Conservation (phyloP, 2,888 invertebrate genomes). For the Neoitamus cyanurus region DNA sequence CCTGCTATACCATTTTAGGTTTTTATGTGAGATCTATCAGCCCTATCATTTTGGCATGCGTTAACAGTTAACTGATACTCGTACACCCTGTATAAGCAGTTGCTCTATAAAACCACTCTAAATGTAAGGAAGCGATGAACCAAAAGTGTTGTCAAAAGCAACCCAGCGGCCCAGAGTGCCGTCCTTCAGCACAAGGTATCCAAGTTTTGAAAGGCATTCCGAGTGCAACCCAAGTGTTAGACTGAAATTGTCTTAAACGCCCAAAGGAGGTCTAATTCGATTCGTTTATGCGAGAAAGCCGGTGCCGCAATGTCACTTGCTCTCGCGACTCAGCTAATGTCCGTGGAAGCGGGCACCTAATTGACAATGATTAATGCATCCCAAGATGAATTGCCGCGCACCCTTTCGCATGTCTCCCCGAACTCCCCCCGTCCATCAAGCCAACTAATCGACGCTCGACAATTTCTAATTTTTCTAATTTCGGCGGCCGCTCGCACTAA, state of each 20-base stretch:
- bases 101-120: too few relatives aligned
- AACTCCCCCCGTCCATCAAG: background rate
- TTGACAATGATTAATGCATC: conserved; percentile 29
- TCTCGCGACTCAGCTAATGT: background rate
- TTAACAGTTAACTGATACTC: too few relatives aligned
- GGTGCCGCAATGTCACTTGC: background rate
- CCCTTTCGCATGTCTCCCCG: background rate
- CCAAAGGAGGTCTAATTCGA: background rate
- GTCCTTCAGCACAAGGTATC: too few relatives aligned
- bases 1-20: too few relatives aligned
- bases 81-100: too few relatives aligned
- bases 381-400: background rate
- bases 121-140: too few relatives aligned
- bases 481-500: background rate
- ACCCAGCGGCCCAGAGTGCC: too few relatives aligned
- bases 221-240: background rate
- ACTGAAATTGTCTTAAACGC: background rate
- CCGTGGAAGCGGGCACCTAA: background rate
- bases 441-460: background rate
- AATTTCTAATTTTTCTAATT: conserved; percentile 30
- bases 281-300: background rate
- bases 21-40: too few relatives aligned
- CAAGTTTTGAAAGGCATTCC: background rate
- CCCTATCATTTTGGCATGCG: too few relatives aligned
- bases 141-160: too few relatives aligned